Evolutionary conservation across 2,797 vertebrate species (phyloP), one percentile per base, ranked within the genome.

Genomic region (Todus mexicanus): DNA sequence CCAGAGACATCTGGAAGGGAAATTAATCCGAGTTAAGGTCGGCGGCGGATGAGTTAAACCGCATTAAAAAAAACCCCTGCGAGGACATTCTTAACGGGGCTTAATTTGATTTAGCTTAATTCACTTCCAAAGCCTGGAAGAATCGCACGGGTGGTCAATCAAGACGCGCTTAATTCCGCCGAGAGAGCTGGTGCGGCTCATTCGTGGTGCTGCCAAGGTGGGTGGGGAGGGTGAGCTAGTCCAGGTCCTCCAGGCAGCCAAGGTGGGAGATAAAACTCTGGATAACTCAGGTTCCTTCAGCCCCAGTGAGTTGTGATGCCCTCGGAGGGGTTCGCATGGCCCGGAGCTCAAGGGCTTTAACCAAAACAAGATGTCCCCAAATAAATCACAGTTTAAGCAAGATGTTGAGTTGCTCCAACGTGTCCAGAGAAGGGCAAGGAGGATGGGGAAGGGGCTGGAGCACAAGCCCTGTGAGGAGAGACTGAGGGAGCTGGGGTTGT

Each of bases 41-140:
- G 15, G 1, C 9, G 3, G 27, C 5, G 14, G 51, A 26, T 70
- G 29, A 43, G 35, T 60, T 48, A 53, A 84, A 89, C 38, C 50
- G 23, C 57, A 71, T 92, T 71, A 92, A 84, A 70, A 59, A n/a
- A n/a, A n/a, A n/a, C n/a, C n/a, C 75, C 75, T 35, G 75, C 6
- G 64, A 80, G 63, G 45, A 84, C 51, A 27, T 80, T 70, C 40
- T 64, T 12, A 53, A 19, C n/a, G 75, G 18, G 45, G 63, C 64
- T 60, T 84, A 33, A 89, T 71, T 43, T 43, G 51, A 75, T 89
- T 89, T 48, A 38, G 70, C 12, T 27, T 16, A 84, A 69, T 79
- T 48, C 50, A 17, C 64, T 75, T 50, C 27, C n/a, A 37, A 54
- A 65, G 47, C 72, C 20, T 22, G 43, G 37, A 37, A 43, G 43